These are phyloP conservation scores for Pristionchus fissidentatus DNA, from an alignment of 2,888 invertebrate species.

Conservation along the genomic window DNA sequence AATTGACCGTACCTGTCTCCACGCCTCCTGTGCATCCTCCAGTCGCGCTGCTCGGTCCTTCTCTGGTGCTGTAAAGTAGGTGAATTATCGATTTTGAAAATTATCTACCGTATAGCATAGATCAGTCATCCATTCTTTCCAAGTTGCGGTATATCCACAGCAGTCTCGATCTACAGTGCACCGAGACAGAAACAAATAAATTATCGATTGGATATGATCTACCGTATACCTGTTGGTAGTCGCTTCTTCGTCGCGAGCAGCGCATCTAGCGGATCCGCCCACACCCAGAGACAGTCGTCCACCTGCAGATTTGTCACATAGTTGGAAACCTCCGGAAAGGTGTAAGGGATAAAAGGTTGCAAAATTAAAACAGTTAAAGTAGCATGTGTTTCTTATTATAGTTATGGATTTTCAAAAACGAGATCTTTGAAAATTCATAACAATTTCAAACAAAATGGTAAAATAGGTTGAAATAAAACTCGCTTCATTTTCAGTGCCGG, in stretches of 20 bases:
- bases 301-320: too few relatives aligned
- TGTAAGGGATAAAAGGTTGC: too few relatives aligned
- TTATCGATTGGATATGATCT: background rate
- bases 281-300: slow-evolving; percentile 48
- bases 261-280: slow-evolving; percentile 32
- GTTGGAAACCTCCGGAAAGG: background rate
- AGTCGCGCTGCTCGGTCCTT: background rate
- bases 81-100: too few relatives aligned
- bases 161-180: background rate
- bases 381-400: too few relatives aligned
- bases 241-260: slow-evolving; percentile 42
- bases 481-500: too few relatives aligned
- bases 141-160: too few relatives aligned
- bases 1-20: slow-evolving; percentile 37
- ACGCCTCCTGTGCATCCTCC: slow-evolving; percentile 32
- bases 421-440: background rate
- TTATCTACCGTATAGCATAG: background rate
- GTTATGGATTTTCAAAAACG: too few relatives aligned
- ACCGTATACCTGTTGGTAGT: slow-evolving; percentile 33
- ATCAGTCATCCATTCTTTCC: background rate
- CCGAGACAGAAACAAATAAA: background rate
- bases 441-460: too few relatives aligned
- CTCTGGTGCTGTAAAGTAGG: slow-evolving; percentile 31
- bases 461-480: background rate
- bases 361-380: too few relatives aligned